Evolutionary conservation across 2,888 invertebrate genomes (phyloP).

Genomic region (Scaptomyza parva): DNA sequence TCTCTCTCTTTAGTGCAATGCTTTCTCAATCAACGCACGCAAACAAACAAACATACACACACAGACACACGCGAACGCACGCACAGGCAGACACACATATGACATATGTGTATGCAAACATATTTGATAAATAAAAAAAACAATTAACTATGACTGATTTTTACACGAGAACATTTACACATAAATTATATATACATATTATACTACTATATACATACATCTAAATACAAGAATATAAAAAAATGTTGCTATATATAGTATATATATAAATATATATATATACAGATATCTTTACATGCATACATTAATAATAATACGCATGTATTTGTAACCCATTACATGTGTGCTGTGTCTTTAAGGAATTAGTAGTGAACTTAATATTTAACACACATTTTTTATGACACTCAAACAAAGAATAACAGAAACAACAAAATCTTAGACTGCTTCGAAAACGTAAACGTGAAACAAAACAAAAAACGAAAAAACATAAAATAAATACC

Average conservation of each 20-base stretch:
- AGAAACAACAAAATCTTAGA: constrained; percentile 80
- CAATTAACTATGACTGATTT: constrained; percentile 81
- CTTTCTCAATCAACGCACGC: background rate
- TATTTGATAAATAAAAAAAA: constrained; percentile 71
- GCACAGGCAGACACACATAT: constrained; percentile 20
- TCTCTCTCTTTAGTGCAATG: constrained; percentile 1
- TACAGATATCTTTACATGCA: constrained; percentile 40
- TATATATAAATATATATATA: constrained; percentile 42
- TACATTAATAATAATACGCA: constrained; percentile 19
- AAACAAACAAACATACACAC: constrained; percentile 15
- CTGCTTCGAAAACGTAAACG: constrained; percentile 80
- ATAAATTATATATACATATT: constrained; percentile 55
- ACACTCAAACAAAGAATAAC: constrained; percentile 52
- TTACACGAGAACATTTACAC: constrained; percentile 77
- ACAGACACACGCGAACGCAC: background rate
- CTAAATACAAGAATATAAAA: constrained; percentile 31
- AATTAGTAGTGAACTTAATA: constrained; percentile 55
- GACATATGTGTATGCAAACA: constrained; percentile 24
- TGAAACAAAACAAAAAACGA: constrained; percentile 56
- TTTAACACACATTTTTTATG: constrained; percentile 65
- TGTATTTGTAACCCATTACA: constrained; percentile 16
- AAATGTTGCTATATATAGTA: constrained; percentile 55
- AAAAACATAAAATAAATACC: constrained; percentile 36
- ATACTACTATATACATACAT: constrained; percentile 38
- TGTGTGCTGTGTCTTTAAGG: constrained; percentile 38